Base-by-base conservation (phyloP, 2,113 vertebrate species). In the Myrmophylax atrothorax region DNA sequence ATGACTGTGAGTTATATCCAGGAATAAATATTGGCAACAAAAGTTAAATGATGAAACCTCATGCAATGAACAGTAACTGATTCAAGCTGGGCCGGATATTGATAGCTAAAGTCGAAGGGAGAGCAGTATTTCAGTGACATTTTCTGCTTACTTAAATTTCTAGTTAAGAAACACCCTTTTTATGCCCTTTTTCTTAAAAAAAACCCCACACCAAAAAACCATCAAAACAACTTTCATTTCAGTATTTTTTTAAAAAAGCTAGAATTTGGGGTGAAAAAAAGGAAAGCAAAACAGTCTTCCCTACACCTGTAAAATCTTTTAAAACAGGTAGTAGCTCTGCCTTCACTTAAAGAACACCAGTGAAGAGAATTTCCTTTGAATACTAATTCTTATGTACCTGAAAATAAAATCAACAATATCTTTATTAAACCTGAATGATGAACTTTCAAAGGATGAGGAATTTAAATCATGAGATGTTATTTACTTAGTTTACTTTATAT, bases 11-110 rank as follows among this genome's bases (percentile, higher is more conserved):
- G 31, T 78, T 96, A 84, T 66, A 94, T 95, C 76, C 93, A 89
- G 90, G 90, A 94, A 95, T 77, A 90, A 94, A 92, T 90, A 60
- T 66, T 94, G 93, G 88, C 96, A 96, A 46, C 47, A 18, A 18
- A 88, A 92, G 64, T 89, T 94, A 92, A 94, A 95, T 96, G 93
- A 87, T 92, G 90, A 96, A 97, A 92, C 83, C 29, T 90, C 86
- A 37, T 84, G 73, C 76, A 92, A 77, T 38, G 90, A 95, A 42
- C 53, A 68, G 73, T 96, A 96, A 94, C 90, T 87, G 83, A 75
- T 94, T 94, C 92, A 94, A 96, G 90, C 83, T 96, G 92, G 73
- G 83, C 29, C 0, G 19, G 68, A 84, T 94, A 77, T 22, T 80
- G 92, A 87, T 83, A 87, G 73, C 74, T 76, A 5, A 89, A 83